These are phyloP conservation scores for Chrysogorgia sp. DNA, from an alignment of 92 coral and sea anemone species.

Conservation along the genomic window DNA sequence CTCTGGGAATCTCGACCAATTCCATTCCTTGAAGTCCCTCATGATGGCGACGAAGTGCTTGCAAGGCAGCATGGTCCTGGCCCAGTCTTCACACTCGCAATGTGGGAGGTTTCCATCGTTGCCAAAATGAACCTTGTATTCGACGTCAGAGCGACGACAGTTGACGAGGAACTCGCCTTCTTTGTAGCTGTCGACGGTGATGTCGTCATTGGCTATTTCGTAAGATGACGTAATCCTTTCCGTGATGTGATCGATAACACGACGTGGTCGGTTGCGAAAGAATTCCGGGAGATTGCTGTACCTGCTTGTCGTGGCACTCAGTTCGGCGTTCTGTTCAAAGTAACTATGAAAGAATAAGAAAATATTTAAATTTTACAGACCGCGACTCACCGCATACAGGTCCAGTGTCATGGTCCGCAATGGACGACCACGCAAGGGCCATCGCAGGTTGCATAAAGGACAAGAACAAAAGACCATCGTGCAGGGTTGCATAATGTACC, in stretches of 20 bases:
- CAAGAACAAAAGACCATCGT: no score
- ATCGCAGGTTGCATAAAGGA: no score
- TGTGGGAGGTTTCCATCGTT: conserved; percentile 35
- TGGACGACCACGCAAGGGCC: no score
- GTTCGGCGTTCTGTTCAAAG: conserved; percentile 33
- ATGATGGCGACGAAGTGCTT: conserved; percentile 50
- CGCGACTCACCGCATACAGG: no score
- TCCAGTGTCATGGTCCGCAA: no score
- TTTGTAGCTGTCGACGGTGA: conserved; percentile 44
- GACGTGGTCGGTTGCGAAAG: conserved; percentile 49
- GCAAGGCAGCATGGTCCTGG: conserved; percentile 48
- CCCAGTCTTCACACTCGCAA: conserved; percentile 46
- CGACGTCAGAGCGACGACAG: conserved; percentile 48
- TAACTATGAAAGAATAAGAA: neutral
- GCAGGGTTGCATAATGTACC: no score
- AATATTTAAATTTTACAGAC: conserved; percentile 4
- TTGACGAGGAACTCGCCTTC: conserved; percentile 40
- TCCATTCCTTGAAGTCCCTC: conserved; percentile 48
- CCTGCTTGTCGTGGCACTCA: neutral
- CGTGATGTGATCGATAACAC: conserved; percentile 49
- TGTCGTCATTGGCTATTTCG: conserved; percentile 34
- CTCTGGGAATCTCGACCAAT: conserved; percentile 34
- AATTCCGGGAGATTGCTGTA: conserved; percentile 38
- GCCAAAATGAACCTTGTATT: conserved; percentile 38
- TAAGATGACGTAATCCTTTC: conserved; percentile 40